Percentiles rank a stretch among this genome's conserved stretches.
These are phyloP conservation scores for Pipistrellus pygmaeus DNA, from an alignment of 2,797 vertebrate genomes.

Conservation along the genomic window DNA sequence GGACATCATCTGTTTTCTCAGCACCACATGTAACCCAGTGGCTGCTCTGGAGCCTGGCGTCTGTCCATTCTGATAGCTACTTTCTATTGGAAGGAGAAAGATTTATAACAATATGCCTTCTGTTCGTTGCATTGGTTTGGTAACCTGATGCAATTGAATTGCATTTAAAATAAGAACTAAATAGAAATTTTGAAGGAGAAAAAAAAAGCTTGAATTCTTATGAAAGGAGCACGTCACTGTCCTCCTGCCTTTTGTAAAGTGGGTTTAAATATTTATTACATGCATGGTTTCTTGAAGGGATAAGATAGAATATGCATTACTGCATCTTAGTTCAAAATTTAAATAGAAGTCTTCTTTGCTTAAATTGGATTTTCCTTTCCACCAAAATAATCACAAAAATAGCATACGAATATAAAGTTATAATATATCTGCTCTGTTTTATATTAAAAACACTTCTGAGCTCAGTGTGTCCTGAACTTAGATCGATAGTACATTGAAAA, in stretches of 20 bases:
- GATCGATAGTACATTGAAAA: neutral
- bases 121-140: neutral
- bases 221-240: neutral
- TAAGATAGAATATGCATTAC: neutral
- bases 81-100: neutral
- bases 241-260: neutral
- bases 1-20: neutral
- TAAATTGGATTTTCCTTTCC: conserved; percentile 14
- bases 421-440: neutral
- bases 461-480: neutral
- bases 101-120: neutral
- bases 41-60: neutral
- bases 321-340: neutral
- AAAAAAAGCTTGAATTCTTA: neutral
- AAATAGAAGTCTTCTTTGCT: neutral
- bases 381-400: neutral
- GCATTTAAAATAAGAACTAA: neutral
- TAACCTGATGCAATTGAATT: neutral
- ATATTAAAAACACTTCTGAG: neutral
- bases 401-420: neutral
- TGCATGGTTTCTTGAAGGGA: neutral
- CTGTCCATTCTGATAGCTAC: neutral
- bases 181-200: neutral
- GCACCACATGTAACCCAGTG: fast-evolving
- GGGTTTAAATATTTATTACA: neutral